Evolutionary conservation across 2,113 vertebrate genomes (phyloP).

Genomic region (Tachysurus fulvidraco): DNA sequence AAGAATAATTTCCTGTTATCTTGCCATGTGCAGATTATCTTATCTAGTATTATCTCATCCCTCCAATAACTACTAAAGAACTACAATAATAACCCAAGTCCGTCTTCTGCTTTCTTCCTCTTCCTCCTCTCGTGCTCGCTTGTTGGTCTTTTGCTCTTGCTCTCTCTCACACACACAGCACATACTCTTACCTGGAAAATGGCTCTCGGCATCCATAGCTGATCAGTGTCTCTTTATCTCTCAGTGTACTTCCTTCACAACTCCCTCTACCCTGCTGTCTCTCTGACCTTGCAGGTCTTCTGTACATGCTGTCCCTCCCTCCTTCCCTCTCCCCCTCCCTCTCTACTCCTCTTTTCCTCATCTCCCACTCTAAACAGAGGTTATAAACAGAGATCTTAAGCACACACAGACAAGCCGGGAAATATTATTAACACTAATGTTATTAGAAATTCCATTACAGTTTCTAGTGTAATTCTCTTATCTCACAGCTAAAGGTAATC

Average conservation of each 20-base stretch:
- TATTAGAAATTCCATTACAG: neutral
- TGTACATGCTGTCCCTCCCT: neutral
- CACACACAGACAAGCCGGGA: conserved; percentile 3
- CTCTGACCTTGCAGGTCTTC: conserved; percentile 30
- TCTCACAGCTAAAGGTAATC: conserved; percentile 1
- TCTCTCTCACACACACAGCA: neutral
- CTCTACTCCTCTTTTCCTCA: conserved; percentile 24
- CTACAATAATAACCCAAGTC: conserved; percentile 3
- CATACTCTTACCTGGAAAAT: conserved; percentile 29
- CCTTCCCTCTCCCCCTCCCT: neutral
- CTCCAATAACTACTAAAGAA: neutral
- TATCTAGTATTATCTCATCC: neutral
- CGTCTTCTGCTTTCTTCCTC: neutral
- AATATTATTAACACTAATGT: neutral
- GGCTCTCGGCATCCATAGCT: conserved; percentile 32
- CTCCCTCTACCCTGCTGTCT: conserved; percentile 32
- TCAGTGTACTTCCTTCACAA: neutral
- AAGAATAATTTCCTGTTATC: neutral
- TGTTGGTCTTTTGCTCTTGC: neutral
- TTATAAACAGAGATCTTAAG: conserved; percentile 35
- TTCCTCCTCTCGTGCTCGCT: neutral
- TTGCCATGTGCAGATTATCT: neutral
- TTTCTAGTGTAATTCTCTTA: neutral
- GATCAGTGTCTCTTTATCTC: conserved; percentile 4
- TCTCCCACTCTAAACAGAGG: conserved; percentile 46